These are phyloP conservation scores for Drosophila auraria DNA, from an alignment of 1,140 invertebrate species.

Conservation along the genomic window DNA sequence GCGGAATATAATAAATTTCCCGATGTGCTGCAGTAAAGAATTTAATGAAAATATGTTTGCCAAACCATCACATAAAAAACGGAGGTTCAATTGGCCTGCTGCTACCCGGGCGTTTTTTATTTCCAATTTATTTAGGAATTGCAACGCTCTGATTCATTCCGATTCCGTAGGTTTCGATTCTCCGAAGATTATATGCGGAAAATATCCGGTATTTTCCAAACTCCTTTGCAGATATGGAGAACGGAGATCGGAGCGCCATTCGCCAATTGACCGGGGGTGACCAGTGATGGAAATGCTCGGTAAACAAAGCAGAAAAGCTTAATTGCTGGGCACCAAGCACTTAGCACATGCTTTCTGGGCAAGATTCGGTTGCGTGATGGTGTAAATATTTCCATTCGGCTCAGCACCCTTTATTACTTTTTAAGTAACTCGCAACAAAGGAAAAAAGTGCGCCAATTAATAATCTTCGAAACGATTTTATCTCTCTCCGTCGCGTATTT, in stretches of 20 bases:
- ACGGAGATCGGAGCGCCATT: neutral
- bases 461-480: conserved; percentile 55
- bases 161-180: neutral
- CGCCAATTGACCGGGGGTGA: conserved; percentile 3
- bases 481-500: conserved; percentile 53
- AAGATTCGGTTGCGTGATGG: conserved; percentile 32
- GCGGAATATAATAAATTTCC: neutral
- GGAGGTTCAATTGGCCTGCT: neutral
- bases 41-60: conserved; percentile 29
- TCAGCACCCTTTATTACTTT: conserved; percentile 50
- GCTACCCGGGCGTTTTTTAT: no score
- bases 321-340: conserved; percentile 30
- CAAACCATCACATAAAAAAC: conserved; percentile 17
- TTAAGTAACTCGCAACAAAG: conserved; percentile 55
- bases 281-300: conserved; percentile 43
- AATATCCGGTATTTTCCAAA: conserved; percentile 37
- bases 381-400: conserved; percentile 37
- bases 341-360: conserved; percentile 14
- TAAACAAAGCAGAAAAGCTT: conserved; percentile 53
- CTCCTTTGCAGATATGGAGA: conserved; percentile 18
- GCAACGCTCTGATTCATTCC: conserved; percentile 24
- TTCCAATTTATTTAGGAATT: conserved; percentile 24
- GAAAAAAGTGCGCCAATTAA: conserved; percentile 69
- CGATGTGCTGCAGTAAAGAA: conserved; percentile 1
- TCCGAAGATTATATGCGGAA: neutral